Percentiles rank a stretch among this genome's conserved stretches.
Conservation (phyloP, 2,113 vertebrate genomes). For the Chrysochloris asiatica region DNA sequence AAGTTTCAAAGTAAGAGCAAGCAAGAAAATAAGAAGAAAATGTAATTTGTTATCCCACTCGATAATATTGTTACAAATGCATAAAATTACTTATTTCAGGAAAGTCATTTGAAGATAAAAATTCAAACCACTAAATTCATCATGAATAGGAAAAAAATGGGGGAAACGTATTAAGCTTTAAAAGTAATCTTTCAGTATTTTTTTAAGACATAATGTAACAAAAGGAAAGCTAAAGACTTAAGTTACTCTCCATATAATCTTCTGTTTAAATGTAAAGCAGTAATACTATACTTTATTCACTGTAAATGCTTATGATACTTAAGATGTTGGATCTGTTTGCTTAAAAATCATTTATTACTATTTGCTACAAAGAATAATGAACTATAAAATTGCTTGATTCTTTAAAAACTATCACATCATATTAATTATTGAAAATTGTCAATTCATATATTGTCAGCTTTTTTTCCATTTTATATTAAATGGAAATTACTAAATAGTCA, state of each 20-base stretch:
- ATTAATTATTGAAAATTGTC: neutral
- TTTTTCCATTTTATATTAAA: neutral
- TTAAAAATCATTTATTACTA: neutral
- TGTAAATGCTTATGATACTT: neutral
- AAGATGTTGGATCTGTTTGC: neutral
- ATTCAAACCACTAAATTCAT: no score
- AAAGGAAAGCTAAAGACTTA: neutral
- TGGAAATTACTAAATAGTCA: neutral
- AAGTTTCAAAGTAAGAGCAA: no score
- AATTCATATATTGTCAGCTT: neutral
- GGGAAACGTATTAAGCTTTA: no score
- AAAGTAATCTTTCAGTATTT: neutral
- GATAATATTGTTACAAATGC: no score
- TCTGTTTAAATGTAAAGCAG: neutral
- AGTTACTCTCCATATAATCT: neutral
- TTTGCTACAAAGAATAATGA: neutral
- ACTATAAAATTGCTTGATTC: neutral
- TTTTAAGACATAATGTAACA: neutral
- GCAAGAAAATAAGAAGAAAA: no score
- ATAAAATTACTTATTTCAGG: no score
- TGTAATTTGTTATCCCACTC: no score
- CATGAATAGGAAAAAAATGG: no score
- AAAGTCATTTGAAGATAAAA: no score
- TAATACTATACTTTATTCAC: neutral
- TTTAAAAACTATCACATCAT: neutral